Percentiles rank a stretch among this genome's conserved stretches.
Conservation (phyloP, 1,140 invertebrate species). For the Phortica variegata region DNA sequence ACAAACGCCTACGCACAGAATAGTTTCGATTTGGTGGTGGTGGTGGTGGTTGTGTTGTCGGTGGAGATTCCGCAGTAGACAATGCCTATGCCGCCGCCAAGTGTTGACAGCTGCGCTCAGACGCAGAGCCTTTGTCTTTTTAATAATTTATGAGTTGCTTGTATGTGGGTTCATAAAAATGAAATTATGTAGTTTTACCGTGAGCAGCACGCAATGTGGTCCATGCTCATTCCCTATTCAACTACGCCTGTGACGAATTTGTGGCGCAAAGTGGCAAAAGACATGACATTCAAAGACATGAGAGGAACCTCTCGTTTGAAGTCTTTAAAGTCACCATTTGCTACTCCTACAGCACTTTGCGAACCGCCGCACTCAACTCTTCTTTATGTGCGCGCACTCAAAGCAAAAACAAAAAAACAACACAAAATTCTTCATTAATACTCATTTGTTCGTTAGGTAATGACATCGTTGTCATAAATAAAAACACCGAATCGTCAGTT, state of each 20-base stretch:
- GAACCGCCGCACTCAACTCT: background rate
- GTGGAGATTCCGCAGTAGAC: constrained; percentile 1
- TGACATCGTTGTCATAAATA: constrained; percentile 32
- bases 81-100: constrained; percentile 8
- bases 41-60: constrained; percentile 1
- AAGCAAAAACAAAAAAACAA: too few species aligned
- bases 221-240: background rate
- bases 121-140: constrained; percentile 19
- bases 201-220: constrained; percentile 9
- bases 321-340: background rate
- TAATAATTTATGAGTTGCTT: constrained; percentile 14
- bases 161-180: background rate
- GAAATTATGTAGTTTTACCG: constrained; percentile 2
- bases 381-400: too few species aligned
- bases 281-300: constrained; percentile 37
- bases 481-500: constrained; percentile 52
- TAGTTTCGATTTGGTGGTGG: constrained; percentile 7
- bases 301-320: constrained; percentile 33
- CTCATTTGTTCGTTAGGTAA: background rate
- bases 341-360: constrained; percentile 1
- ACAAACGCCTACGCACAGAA: too few species aligned
- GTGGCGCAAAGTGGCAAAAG: constrained; percentile 11
- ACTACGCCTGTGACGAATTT: too few species aligned
- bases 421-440: background rate
- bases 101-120: constrained; percentile 45